Conservation (phyloP, 1,140 invertebrate species). For the Formica selysi region DNA sequence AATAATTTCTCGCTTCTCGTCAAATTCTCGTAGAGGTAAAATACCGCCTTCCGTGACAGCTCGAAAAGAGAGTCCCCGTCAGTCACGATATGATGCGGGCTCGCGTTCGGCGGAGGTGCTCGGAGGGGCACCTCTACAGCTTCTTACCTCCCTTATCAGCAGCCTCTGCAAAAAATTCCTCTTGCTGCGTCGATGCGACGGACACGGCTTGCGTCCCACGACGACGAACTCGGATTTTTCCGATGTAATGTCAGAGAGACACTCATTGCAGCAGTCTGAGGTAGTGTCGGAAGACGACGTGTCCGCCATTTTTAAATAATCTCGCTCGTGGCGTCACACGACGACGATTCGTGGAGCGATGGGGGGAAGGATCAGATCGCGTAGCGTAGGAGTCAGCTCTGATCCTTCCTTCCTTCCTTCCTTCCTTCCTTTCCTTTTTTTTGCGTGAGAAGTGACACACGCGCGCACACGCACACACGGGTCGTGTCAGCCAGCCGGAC, state of each 20-base stretch:
- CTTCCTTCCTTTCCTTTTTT: too few relatives aligned
- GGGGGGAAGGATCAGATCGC: too few relatives aligned
- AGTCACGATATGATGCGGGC: constrained; percentile 46
- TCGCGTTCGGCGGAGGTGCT: background rate
- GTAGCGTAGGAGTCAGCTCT: too few relatives aligned
- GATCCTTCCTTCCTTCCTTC: too few relatives aligned
- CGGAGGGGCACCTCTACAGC: too few relatives aligned
- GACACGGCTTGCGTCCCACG: constrained; percentile 81
- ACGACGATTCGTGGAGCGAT: too few relatives aligned
- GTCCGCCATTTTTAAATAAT: constrained; percentile 87
- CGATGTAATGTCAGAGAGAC: constrained; percentile 84
- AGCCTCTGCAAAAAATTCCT: constrained; percentile 83
- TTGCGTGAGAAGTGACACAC: too few relatives aligned
- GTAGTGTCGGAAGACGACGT: constrained; percentile 86
- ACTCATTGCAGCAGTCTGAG: constrained; percentile 84
- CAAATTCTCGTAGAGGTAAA: background rate
- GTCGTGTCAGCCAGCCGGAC: too few relatives aligned
- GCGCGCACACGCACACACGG: too few relatives aligned
- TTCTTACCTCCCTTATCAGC: constrained; percentile 81
- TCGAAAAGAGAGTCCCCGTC: constrained; percentile 55
- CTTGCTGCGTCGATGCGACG: constrained; percentile 75
- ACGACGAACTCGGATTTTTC: constrained; percentile 82
- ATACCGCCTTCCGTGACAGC: constrained; percentile 54
- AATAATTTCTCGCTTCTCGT: background rate
- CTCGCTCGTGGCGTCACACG: constrained; percentile 65